Evolutionary conservation across 2,113 vertebrate species (phyloP), one percentile per base, ranked within the genome.

Genomic region (Sceloporus undulatus): DNA sequence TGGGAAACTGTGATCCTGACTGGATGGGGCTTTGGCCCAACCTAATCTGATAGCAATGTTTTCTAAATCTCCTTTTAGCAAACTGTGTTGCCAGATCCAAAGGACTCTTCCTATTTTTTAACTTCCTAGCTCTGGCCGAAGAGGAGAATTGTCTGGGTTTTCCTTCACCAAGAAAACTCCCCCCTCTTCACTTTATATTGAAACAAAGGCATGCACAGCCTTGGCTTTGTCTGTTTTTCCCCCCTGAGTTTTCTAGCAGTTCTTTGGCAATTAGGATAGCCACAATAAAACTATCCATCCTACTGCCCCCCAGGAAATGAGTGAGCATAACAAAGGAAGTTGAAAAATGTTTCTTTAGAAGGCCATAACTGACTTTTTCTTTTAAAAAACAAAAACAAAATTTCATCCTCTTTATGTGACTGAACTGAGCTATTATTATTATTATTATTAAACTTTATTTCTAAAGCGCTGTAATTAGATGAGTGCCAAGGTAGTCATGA

Each of bases 121-220:
- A 18, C 21, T 79, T 48, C 65, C 42, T 27, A 34, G 25, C 62
- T 59, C 10, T 48, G 62, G 42, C 19, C 79, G 34, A 27, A 66
- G 40, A 85, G 18, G 18, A 62, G n/a, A 68, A 42, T 27, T 16
- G 38, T 68, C 62, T 82, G 62, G 76, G 13, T 68, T 86, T 70
- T 25, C 65, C 56, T 75, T 78, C 79, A 62, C 75, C 85, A 86
- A 59, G 75, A 59, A 86, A 68, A 70, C 76, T 54, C 62, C 76
- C 75, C 68, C 42, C 62, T 86, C 21, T 68, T 27, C 62, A 48
- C 62, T 48, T 66, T 86, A 23, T 27, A 76, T 68, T 52, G 40
- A 79, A 40, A 86, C 62, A 34, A 78, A 86, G 29, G 56, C 56
- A 19, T 66, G 25, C 48, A 25, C 14, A 85, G 34, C 18, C 25